Evolutionary conservation across 2,797 vertebrate genomes (phyloP), one percentile per base, ranked within the genome.

Genomic region (Kryptopterus vitreolus): DNA sequence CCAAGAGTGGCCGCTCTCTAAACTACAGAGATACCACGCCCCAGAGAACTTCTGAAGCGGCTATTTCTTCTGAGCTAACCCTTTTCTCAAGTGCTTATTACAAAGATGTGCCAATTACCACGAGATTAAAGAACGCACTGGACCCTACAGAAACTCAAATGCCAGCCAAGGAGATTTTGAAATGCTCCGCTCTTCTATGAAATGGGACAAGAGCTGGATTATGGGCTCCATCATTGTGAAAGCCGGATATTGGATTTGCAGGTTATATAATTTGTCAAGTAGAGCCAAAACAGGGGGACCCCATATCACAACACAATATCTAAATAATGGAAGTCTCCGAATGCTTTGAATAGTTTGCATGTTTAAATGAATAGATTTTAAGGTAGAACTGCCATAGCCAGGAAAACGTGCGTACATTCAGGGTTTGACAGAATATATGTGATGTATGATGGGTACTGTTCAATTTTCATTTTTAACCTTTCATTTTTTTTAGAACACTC

Each of bases 211-310:
- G 72, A 79, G 68, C 66, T 74, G 29, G 50, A 55, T 53, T 71
- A 71, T 52, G 20, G 55, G 33, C 72, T 61, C 74, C 66, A 69
- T 59, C 58, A 20, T 71, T 62, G 26, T 38, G 83, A 46, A 69
- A 59, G 53, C 66, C 78, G 73, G 82, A 82, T 77, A 82, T 76
- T 79, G 75, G 69, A 77, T 82, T 79, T 26, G 62, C 81, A 69
- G 79, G 65, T 72, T 62, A 38, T 16, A 11, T 22, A 29, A n/a
- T 38, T 43, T 55, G 72, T 58, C 71, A 80, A 78, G 80, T 76
- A 77, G 57, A 63, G 33, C 57, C 85, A 77, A 73, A n/a, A 6
- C 53, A 72, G 85, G 69, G 43, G 20, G 69, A 35, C 62, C 33
- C 43, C 22, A 13, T 2, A 22, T 1, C 22, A 57, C 52, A 38